phyloP scores from a whole-genome alignment of 2,888 invertebrate genomes.

The Cancer borealis region DNA sequence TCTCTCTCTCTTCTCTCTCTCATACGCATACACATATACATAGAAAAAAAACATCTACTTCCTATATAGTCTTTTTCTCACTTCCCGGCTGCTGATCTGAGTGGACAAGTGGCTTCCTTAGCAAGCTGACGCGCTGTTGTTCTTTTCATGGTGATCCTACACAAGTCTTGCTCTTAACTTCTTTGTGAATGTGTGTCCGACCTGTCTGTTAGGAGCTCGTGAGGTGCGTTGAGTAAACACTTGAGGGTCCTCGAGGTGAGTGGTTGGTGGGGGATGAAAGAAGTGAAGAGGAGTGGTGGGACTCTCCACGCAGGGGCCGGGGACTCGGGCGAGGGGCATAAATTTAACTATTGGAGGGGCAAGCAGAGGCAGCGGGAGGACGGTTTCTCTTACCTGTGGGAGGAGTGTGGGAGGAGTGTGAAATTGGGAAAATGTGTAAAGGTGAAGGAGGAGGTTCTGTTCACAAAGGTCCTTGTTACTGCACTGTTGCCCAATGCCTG shows the following conservation, averaged over 20 bases:
- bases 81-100: not conserved
- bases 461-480: not conserved
- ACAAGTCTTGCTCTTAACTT: conserved; percentile 41
- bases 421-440: conserved; percentile 23
- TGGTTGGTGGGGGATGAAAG: conserved; percentile 27
- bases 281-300: not conserved
- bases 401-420: conserved; percentile 34
- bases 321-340: not conserved
- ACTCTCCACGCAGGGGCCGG: not conserved
- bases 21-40: not conserved
- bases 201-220: conserved; percentile 36
- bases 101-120: not conserved
- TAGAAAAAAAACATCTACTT: not conserved
- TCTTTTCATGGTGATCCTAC: conserved; percentile 41
- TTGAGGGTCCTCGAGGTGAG: conserved; percentile 53
- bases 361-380: not conserved
- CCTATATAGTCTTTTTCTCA: not conserved
- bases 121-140: not conserved
- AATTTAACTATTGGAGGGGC: not conserved
- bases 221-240: conserved; percentile 64
- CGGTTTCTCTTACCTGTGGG: conserved; percentile 36
- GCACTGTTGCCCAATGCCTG: not conserved
- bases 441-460: conserved; percentile 25
- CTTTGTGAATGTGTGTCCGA: conserved; percentile 8
- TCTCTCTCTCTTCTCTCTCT: conserved; percentile 36